phyloP scores from a whole-genome alignment of 1,140 invertebrate genomes.

The Scaptodrosophila lebanonensis region DNA sequence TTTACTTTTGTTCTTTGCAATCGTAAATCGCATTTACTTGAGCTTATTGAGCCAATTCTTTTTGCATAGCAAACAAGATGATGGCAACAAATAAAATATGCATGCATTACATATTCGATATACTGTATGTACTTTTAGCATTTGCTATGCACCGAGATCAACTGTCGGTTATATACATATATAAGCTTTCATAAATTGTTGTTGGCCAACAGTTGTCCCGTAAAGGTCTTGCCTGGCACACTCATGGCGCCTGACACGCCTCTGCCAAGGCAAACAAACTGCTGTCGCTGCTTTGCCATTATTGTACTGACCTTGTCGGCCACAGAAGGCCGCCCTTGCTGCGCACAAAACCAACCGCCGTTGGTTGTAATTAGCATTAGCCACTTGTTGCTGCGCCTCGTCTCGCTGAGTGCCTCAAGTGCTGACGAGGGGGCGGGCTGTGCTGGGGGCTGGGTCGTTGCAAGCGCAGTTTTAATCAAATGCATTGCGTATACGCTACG shows the following conservation, averaged over 20 bases:
- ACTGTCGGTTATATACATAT: too few relatives aligned
- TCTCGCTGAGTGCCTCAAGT: too few relatives aligned
- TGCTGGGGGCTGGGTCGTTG: too few relatives aligned
- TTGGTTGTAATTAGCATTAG: slow-evolving; percentile 49
- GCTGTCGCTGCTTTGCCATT: slow-evolving; percentile 1
- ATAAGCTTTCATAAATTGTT: too few relatives aligned
- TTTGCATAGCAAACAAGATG: neutral
- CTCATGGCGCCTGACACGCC: slow-evolving; percentile 17
- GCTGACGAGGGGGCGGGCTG: too few relatives aligned
- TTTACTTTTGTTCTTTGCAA: too few relatives aligned
- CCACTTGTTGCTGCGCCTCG: slow-evolving; percentile 42
- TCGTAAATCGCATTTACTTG: too few relatives aligned
- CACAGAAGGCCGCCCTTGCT: slow-evolving; percentile 8
- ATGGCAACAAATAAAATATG: slow-evolving; percentile 30
- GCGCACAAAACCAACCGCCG: neutral
- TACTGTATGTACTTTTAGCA: too few relatives aligned
- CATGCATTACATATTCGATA: too few relatives aligned
- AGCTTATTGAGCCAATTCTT: too few relatives aligned
- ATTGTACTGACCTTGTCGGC: slow-evolving; percentile 8
- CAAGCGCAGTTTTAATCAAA: slow-evolving; percentile 1
- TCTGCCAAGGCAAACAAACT: slow-evolving; percentile 8
- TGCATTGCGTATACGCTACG: slow-evolving; percentile 20
- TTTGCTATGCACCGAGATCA: neutral
- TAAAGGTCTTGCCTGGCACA: too few relatives aligned
- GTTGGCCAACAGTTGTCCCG: slow-evolving; percentile 4